Percentiles rank a stretch among this genome's conserved stretches.
phyloP scores from a whole-genome alignment of 1,140 invertebrate species.

The Linepithema humile region DNA sequence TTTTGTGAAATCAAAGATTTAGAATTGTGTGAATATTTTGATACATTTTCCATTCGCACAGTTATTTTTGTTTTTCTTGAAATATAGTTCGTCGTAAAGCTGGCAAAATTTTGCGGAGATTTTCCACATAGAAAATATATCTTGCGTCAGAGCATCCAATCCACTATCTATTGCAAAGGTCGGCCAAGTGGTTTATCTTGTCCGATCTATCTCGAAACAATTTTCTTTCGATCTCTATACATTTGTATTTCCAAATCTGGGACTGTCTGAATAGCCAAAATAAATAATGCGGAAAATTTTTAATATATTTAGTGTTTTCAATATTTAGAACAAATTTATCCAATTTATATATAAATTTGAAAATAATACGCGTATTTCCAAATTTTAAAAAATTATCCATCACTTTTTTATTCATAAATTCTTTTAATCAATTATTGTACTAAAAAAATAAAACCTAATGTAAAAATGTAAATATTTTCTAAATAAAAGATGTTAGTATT shows the following conservation, averaged over 20 bases:
- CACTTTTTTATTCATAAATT: neutral
- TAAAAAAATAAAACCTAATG: no score
- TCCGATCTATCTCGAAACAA: slow-evolving; percentile 25
- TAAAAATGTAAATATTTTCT: no score
- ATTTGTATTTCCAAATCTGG: slow-evolving; percentile 5
- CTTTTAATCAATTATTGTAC: neutral
- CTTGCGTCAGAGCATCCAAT: slow-evolving; percentile 6
- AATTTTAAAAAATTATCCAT: neutral
- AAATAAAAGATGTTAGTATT: neutral
- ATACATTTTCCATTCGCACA: neutral
- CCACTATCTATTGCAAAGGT: slow-evolving; percentile 27
- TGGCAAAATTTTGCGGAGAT: neutral
- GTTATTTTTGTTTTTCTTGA: neutral
- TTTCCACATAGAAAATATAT: slow-evolving; percentile 26
- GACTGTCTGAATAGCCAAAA: neutral
- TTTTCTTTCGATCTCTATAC: slow-evolving; percentile 10
- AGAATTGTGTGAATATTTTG: neutral
- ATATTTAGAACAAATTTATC: neutral
- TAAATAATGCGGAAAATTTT: neutral
- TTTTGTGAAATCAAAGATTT: neutral
- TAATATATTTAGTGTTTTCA: neutral
- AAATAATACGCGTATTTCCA: neutral
- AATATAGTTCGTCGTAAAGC: neutral
- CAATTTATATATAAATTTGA: neutral
- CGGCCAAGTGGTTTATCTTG: slow-evolving; percentile 38